Conservation (phyloP, 2,888 invertebrate species). For the Epinotia bilunana region DNA sequence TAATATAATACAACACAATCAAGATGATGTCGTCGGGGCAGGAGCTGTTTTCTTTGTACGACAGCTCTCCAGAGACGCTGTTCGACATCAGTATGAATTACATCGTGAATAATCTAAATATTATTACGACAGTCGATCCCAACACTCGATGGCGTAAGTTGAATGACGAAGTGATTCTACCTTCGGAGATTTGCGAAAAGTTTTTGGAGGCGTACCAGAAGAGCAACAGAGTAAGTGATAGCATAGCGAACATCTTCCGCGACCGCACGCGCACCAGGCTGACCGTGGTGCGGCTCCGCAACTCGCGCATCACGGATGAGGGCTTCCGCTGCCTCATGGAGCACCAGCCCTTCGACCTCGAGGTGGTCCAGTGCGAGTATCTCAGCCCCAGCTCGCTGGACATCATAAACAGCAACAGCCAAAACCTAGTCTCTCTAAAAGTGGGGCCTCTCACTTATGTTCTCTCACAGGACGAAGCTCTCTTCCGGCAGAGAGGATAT, state of each 20-base stretch:
- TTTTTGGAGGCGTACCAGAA: conserved; percentile 85
- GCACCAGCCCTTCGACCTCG: conserved; percentile 90
- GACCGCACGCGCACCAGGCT: conserved; percentile 88
- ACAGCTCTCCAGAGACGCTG: conserved; percentile 84
- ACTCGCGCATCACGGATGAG: conserved; percentile 88
- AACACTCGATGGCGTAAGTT: conserved; percentile 78
- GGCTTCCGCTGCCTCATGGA: conserved; percentile 88
- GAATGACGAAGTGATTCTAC: conserved; percentile 86
- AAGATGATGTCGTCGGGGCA: conserved; percentile 52
- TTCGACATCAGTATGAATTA: conserved; percentile 86
- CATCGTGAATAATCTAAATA: conserved; percentile 86
- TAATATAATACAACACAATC: conserved; percentile 36
- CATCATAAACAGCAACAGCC: conserved; percentile 87
- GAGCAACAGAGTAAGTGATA: conserved; percentile 85
- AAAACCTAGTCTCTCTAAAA: conserved; percentile 88
- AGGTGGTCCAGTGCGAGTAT: conserved; percentile 89
- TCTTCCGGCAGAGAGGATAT: conserved; percentile 74
- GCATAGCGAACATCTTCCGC: conserved; percentile 88
- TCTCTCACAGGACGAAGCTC: conserved; percentile 80
- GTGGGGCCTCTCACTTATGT: conserved; percentile 88
- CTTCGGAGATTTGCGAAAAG: conserved; percentile 89
- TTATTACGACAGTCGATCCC: conserved; percentile 82
- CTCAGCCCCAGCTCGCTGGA: conserved; percentile 87
- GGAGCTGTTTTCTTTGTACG: conserved; percentile 63
- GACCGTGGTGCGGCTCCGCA: conserved; percentile 87